These are phyloP conservation scores for Apolygus lucorum DNA, from an alignment of 1,140 invertebrate species.

Conservation along the genomic window DNA sequence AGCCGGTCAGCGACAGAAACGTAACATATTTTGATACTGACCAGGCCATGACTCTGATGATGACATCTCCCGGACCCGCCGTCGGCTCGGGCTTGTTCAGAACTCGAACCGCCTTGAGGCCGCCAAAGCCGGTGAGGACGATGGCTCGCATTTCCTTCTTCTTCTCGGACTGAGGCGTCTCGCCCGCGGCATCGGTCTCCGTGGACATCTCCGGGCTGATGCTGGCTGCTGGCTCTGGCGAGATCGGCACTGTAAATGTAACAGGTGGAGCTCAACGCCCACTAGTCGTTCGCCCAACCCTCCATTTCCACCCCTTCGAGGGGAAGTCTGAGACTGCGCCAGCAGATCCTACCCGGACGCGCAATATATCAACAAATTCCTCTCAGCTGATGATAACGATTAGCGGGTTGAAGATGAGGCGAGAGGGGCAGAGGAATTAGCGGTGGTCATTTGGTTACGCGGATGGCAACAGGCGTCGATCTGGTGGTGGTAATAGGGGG, in stretches of 20 bases:
- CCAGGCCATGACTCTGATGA: constrained; percentile 78
- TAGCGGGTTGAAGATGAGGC: no score
- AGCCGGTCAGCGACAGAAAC: no score
- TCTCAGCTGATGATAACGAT: no score
- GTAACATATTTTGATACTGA: no score
- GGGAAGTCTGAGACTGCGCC: not conserved
- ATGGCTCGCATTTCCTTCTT: constrained; percentile 71
- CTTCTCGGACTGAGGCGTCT: not conserved
- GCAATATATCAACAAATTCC: no score
- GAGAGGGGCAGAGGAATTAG: no score
- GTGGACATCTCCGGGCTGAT: not conserved
- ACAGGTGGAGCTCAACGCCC: not conserved
- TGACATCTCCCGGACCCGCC: constrained; percentile 63
- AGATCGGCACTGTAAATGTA: not conserved
- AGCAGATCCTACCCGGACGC: no score
- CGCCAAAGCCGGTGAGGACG: constrained; percentile 72
- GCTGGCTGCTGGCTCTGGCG: not conserved
- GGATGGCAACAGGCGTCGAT: no score
- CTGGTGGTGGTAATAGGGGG: no score
- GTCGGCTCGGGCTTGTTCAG: constrained; percentile 67
- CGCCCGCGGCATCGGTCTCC: not conserved
- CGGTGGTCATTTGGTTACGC: no score
- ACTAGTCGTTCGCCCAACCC: not conserved
- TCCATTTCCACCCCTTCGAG: not conserved
- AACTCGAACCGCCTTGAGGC: constrained; percentile 72